Conservation (phyloP, 1,140 invertebrate genomes). For the Penaeus indicus region DNA sequence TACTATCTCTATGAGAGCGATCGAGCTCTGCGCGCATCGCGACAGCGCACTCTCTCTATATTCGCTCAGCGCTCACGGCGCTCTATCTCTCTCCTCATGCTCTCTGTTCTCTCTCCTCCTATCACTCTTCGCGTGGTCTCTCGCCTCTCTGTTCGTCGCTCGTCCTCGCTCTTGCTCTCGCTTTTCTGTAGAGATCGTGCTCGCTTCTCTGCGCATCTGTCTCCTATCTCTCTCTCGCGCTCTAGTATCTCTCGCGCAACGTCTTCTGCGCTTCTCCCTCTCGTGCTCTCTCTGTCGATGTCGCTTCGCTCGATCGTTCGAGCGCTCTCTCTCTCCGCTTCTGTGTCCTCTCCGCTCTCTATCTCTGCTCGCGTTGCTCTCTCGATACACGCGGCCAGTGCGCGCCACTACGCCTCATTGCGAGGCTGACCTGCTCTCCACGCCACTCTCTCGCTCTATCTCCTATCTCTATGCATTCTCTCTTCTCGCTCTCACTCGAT, state of each 20-base stretch:
- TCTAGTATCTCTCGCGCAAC: background rate
- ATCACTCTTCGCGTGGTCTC: background rate
- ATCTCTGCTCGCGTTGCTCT: background rate
- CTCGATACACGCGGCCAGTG: background rate
- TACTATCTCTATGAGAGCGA: too few species aligned
- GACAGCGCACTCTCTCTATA: too few species aligned
- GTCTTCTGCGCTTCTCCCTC: background rate
- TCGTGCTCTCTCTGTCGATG: background rate
- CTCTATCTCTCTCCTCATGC: background rate
- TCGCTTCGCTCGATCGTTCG: background rate
- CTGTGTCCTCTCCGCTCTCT: too few species aligned
- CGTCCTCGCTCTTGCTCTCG: too few species aligned
- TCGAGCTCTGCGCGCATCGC: too few species aligned
- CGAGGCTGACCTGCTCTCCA: background rate
- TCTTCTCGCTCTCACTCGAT: background rate
- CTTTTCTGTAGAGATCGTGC: background rate
- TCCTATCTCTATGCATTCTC: background rate
- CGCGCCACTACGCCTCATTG: background rate
- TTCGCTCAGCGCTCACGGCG: too few species aligned
- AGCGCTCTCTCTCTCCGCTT: background rate
- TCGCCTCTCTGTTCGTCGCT: too few species aligned
- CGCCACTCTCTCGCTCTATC: background rate
- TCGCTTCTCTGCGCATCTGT: background rate
- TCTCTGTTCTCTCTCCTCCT: constrained; percentile 2
- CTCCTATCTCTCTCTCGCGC: background rate